Percentiles rank a stretch among this genome's conserved stretches.
phyloP scores from a whole-genome alignment of 2,888 invertebrate genomes.

The Caenorhabditis sp. region DNA sequence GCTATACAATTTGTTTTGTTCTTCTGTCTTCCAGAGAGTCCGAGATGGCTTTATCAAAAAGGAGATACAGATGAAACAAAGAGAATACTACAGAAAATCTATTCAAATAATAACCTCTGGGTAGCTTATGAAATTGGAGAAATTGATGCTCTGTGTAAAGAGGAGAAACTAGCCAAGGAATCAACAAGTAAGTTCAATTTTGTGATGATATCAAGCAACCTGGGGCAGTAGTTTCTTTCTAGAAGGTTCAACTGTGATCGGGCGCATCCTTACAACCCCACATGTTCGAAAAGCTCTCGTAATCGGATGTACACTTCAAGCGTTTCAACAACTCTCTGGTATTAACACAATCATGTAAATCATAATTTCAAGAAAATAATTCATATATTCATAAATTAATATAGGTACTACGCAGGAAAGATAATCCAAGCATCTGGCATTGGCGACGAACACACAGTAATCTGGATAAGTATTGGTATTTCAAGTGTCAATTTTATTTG shows the following conservation, averaged over 20 bases:
- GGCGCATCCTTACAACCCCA: slow-evolving; percentile 45
- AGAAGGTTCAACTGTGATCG: slow-evolving; percentile 17
- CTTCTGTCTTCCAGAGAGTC: slow-evolving; percentile 75
- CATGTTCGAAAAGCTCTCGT: slow-evolving; percentile 72
- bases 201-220: no score
- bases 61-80: slow-evolving; percentile 33
- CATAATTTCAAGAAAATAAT: background rate
- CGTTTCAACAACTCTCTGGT: slow-evolving; percentile 75
- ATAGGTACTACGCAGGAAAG: slow-evolving; percentile 75
- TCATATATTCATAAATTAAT: background rate
- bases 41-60: slow-evolving; percentile 70
- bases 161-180: background rate
- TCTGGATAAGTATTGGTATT: slow-evolving; percentile 72
- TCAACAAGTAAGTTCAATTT: background rate
- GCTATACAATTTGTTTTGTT: slow-evolving; percentile 75
- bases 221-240: no score
- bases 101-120: slow-evolving; percentile 48
- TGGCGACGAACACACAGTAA: slow-evolving; percentile 71
- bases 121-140: slow-evolving; percentile 47
- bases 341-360: slow-evolving; percentile 75
- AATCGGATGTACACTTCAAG: slow-evolving; percentile 74
- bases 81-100: slow-evolving; percentile 35
- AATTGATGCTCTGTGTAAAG: slow-evolving; percentile 21
- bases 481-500: slow-evolving; percentile 74
- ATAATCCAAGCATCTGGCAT: slow-evolving; percentile 74